Base-by-base conservation (phyloP, 2,888 invertebrate genomes). In the Dasysyrphus albostriatus region DNA sequence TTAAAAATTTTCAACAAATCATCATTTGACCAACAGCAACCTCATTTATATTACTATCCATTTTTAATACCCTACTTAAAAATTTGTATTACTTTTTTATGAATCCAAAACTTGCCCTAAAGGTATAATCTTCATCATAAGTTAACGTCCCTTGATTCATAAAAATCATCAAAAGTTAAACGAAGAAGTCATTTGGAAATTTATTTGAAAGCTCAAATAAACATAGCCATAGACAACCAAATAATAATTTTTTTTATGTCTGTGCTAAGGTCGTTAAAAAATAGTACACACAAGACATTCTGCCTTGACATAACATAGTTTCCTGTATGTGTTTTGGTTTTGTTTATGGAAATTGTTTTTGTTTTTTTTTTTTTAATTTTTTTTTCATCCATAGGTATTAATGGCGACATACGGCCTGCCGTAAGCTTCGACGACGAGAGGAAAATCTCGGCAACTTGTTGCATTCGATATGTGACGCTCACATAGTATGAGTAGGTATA, bases 371-470 rank as follows among this genome's bases (percentile, higher is more conserved):
- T 74, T 39, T n/a, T n/a, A n/a, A 12, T 12, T 39, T 39, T 39
- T 4, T 78, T 70, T 16, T 9, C 32, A 10, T 82, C 39, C 29
- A 16, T 24, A 10, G 37, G 24, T 47, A 74, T 87, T 63, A 61
- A 59, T 75, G 83, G 78, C 83, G 87, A 65, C 87, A 87, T 83
- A 83, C 78, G 82, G 87, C 87, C 82, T 83, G 78, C 72, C 58
- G 37, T 51, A 78, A 78, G 78, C 29, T 54, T 54, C 51, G 14
- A 54, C 51, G 14, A 54, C 58, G 34, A 63, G 65, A 76, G 81
- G 47, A 69, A 85, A 81, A 81, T 72, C 70, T 85, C 73, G 61
- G 37, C 78, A 83, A 75, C 83, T 83, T 75, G 78, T 83, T 87
- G 87, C 79, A 78, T 69, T 54, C 54, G 14, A 14, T 54, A 54